Base-by-base conservation (phyloP, 2,888 invertebrate species). In the Belgica antarctica region DNA sequence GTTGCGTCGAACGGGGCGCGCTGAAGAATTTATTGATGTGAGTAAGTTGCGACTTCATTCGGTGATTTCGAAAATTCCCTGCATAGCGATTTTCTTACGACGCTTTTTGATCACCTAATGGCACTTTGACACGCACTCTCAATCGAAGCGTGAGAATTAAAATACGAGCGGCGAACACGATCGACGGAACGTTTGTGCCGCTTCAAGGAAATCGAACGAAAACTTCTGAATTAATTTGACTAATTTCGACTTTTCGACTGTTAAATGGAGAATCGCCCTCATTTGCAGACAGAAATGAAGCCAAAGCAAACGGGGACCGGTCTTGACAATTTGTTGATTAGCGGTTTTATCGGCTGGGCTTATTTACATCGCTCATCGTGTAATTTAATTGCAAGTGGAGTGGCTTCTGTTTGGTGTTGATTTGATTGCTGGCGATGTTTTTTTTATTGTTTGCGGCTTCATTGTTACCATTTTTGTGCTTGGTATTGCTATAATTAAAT, bases 131-230 rank as follows among this genome's bases (percentile, higher is more conserved):
- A 68, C 68, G 68, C 68, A 68, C 57, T 31, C 34, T 46, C 68
- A 57, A 68, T 68, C 68, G 68, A 68, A 68, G 52, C 68, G 68
- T 57, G 68, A 57, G 52, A 57, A 57, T 68, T 68, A 31, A 34
- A 68, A 68, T 57, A 28, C 52, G 68, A 68, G 65, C 46, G 19
- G 41, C 8, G 7, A 27, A 41, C 47, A 46, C 27, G 59, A 25
- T 19, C 41, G 63, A 24, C 46, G 10, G 63, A n/a, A 24, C 36
- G 41, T 19, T 22, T 36, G 41, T 46, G 47, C 17, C 22, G 47
- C 27, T 59, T 25, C 27, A 4, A 27, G 8, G 24, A 8, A 59
- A 59, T 27, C 25, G 15, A 46, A 68, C 17, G 15, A 46, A 62
- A 62, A 63, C 36, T n/a, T 63, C 15, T 15, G 66, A 66, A 66